Percentiles rank a stretch among this genome's conserved stretches.
These are phyloP conservation scores for Metridium senile DNA, from an alignment of 92 coral and sea anemone species.

Conservation along the genomic window DNA sequence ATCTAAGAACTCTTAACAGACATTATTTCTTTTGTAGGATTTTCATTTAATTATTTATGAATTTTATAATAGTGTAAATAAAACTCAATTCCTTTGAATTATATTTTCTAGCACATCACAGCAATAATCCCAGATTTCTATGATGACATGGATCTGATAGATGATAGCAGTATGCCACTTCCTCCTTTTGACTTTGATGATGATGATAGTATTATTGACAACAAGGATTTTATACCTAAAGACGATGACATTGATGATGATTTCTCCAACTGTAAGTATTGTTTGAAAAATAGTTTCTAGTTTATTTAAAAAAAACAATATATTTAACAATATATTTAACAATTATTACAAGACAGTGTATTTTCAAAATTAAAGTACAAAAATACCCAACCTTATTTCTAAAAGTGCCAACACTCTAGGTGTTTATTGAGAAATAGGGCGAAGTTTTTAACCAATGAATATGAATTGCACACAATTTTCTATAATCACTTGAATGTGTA, in stretches of 20 bases:
- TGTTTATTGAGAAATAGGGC: no score
- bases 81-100: background rate
- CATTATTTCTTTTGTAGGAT: background rate
- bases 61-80: background rate
- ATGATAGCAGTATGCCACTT: slow-evolving; percentile 92
- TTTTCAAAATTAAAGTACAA: no score
- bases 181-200: slow-evolving; percentile 95
- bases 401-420: no score
- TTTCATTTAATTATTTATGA: background rate
- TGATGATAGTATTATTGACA: slow-evolving; percentile 11
- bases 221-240: background rate
- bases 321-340: no score
- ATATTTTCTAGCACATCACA: slow-evolving; percentile 67
- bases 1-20: background rate
- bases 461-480: no score
- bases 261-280: background rate
- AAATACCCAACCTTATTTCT: no score
- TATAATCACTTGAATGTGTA: no score
- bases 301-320: no score
- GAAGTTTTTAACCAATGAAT: no score
- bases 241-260: slow-evolving; percentile 4
- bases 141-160: slow-evolving; percentile 92
- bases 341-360: no score
- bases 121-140: slow-evolving; percentile 90
- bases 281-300: no score